Evolutionary conservation across 2,113 vertebrate genomes (phyloP).

Genomic region (Tachysurus vachellii): DNA sequence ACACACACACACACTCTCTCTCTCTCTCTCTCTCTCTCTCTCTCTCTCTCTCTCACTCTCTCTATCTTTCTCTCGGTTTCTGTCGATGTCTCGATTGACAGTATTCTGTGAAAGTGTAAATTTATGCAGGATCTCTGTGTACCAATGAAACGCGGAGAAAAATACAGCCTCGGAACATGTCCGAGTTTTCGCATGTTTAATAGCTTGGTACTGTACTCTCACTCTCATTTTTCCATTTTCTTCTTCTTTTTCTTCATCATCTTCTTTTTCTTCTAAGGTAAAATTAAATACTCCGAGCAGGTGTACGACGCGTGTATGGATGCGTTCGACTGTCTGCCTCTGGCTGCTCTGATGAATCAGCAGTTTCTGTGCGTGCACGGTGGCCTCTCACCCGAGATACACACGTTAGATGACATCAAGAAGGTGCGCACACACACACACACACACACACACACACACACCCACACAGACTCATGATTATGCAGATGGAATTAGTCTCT

Average conservation of each 20-base stretch:
- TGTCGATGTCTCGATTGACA: constrained; percentile 44
- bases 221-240: constrained; percentile 57
- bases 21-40: constrained; percentile 25
- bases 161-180: constrained; percentile 18
- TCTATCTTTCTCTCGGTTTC: constrained; percentile 35
- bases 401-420: constrained; percentile 81
- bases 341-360: constrained; percentile 83
- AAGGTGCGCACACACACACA: constrained; percentile 67
- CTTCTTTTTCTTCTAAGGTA: constrained; percentile 67
- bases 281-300: constrained; percentile 84
- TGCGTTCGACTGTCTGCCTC: constrained; percentile 78
- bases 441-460: constrained; percentile 20
- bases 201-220: constrained; percentile 26
- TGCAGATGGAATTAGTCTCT: not conserved
- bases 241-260: constrained; percentile 35
- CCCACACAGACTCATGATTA: not conserved
- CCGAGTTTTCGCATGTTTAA: not conserved
- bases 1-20: constrained; percentile 42
- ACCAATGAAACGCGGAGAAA: constrained; percentile 32
- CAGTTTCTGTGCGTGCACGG: constrained; percentile 81
- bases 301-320: constrained; percentile 83
- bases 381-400: constrained; percentile 80
- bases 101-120: constrained; percentile 51
- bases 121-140: constrained; percentile 51
- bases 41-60: not conserved